These are phyloP conservation scores for Sarotherodon lohbergeri DNA, from an alignment of 2,113 vertebrate species.

Conservation along the genomic window DNA sequence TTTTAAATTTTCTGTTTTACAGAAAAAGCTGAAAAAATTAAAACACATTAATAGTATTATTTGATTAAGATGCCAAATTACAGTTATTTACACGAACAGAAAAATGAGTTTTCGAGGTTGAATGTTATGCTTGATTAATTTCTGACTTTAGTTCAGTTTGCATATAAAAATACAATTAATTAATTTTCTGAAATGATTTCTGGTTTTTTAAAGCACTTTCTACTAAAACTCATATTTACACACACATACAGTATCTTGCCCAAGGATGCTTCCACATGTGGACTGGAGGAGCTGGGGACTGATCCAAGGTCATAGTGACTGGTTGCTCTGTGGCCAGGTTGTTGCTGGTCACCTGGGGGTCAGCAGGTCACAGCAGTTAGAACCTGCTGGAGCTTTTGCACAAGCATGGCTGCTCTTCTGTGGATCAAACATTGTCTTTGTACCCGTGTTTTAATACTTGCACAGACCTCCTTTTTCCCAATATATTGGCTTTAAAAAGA, in stretches of 20 bases:
- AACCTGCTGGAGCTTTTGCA: background rate
- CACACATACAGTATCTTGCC: rapidly evolving
- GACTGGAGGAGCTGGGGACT: background rate
- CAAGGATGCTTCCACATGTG: background rate
- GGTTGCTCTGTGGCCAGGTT: background rate
- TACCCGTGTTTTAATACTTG: background rate
- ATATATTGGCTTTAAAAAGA: background rate
- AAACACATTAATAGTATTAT: background rate
- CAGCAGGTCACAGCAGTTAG: background rate
- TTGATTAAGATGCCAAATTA: background rate
- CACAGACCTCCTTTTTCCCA: background rate
- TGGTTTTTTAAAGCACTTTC: background rate
- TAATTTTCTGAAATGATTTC: background rate
- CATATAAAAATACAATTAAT: background rate
- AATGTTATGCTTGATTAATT: background rate
- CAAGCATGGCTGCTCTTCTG: background rate
- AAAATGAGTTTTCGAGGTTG: too few species aligned
- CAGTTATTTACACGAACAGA: background rate
- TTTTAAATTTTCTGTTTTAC: background rate
- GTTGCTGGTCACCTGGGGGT: background rate
- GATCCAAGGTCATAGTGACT: rapidly evolving
- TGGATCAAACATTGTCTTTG: background rate
- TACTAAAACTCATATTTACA: background rate
- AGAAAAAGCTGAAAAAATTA: background rate
- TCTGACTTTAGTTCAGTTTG: background rate